Conservation (phyloP, 2,113 vertebrate genomes). For the Tinamus guttatus region DNA sequence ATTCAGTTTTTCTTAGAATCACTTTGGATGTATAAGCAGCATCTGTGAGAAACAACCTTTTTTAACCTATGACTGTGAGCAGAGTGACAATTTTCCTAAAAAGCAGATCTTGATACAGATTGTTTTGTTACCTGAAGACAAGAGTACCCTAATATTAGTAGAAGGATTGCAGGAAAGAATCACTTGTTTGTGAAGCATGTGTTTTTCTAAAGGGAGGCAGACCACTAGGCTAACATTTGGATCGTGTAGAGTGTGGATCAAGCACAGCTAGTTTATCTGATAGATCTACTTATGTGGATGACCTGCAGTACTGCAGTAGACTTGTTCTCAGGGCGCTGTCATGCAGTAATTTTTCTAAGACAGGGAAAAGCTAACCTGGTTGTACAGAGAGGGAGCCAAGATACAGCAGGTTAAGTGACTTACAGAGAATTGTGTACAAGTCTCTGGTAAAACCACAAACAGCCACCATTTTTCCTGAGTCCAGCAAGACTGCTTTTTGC, state of each 20-base stretch:
- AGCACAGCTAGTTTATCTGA: not conserved
- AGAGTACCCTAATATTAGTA: not conserved
- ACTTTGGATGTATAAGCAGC: not conserved
- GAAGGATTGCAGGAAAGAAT: not conserved
- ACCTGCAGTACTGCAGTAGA: not conserved
- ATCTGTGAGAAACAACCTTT: not conserved
- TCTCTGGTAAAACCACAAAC: not conserved
- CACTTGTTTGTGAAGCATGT: not conserved
- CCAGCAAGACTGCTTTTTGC: not conserved
- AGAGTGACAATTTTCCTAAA: fast-evolving
- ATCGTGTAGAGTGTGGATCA: not conserved
- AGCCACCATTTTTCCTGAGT: not conserved
- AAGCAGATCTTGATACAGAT: not conserved
- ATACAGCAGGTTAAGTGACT: not conserved
- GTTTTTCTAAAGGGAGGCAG: not conserved
- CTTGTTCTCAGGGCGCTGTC: not conserved
- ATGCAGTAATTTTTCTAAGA: not conserved
- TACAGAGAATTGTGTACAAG: not conserved
- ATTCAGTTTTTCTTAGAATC: not conserved
- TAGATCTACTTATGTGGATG: not conserved
- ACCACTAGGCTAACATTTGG: not conserved
- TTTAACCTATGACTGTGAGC: not conserved
- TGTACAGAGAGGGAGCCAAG: not conserved
- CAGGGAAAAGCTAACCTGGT: not conserved
- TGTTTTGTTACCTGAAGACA: not conserved